Base-by-base conservation (phyloP, 2,797 vertebrate genomes). In the Melanotaenia trifasciata region DNA sequence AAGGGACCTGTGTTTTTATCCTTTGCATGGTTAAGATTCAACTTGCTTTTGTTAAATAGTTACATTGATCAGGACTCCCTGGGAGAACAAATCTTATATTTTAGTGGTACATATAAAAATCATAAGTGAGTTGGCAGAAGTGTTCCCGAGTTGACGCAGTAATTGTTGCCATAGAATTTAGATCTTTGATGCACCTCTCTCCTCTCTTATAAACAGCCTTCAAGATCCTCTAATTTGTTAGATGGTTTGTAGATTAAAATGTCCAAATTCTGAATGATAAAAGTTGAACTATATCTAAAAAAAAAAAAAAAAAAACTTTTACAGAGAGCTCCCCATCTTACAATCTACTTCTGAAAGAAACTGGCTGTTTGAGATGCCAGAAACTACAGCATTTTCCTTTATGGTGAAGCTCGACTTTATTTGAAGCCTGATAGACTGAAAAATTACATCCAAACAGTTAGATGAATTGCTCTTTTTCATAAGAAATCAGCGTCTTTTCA, bases 401-500 rank as follows among this genome's bases (percentile, higher is more conserved):
- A 20, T 45, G 18, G 18, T 45, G 43, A 1, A n/a, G 11, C 24
- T 53, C 22, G 11, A 28, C 12, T 26, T 57, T 38, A 35, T 60
- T 57, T 65, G 35, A 45, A 28, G 26, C 26, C 51, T 28, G 24
- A 58, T 26, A 50, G 8, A 56, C 64, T 12, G 10, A 22, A 56
- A 45, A 60, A 65, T 30, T 53, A 71, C 43, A 38, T 47, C 60
- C 22, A 28, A 7, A 14, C 61, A 45, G 54, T 53, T 24, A 13
- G 26, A 58, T 18, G 43, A 72, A 72, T 38, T 38, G 6, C 1
- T 64, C 45, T 0, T 14, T 64, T 72, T 76, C 16, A 40, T 64
- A 66, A 30, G 35, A 40, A 61, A 74, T 67, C 57, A 32, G 54
- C 65, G 36, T 36, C 35, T 65, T 71, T 76, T 63, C 33, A 62